These are phyloP conservation scores for Papilio elwesi DNA, from an alignment of 2,888 invertebrate species.

Conservation along the genomic window DNA sequence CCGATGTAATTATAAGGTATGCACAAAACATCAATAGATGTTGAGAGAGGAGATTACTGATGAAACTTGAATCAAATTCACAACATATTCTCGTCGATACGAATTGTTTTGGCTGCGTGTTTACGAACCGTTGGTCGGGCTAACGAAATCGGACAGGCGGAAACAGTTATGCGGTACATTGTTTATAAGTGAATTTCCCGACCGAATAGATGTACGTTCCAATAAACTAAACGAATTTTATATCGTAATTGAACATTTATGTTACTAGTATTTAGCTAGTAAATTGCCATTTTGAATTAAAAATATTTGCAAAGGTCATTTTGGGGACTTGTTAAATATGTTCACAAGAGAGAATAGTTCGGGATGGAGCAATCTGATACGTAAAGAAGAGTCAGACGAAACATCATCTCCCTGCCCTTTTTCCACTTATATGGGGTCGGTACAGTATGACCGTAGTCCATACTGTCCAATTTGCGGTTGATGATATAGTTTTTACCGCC, in stretches of 20 bases:
- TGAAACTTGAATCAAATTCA: neutral
- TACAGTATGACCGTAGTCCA: too few species aligned
- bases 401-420: too few species aligned
- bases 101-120: constrained; percentile 10
- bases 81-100: neutral
- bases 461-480: too few species aligned
- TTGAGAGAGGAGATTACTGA: neutral
- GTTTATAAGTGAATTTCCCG: constrained; percentile 18
- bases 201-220: neutral
- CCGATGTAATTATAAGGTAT: too few species aligned
- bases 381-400: too few species aligned
- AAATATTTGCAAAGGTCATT: too few species aligned
- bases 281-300: neutral
- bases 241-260: neutral
- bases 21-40: neutral
- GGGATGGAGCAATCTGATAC: too few species aligned
- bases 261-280: neutral
- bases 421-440: too few species aligned
- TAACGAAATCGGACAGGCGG: constrained; percentile 3
- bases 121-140: neutral
- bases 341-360: too few species aligned
- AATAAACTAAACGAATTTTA: neutral
- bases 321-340: too few species aligned
- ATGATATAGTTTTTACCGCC: too few species aligned
- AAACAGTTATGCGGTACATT: constrained; percentile 7